Evolutionary conservation across 2,888 invertebrate genomes (phyloP).

Genomic region (Leptinotarsa haldemani): DNA sequence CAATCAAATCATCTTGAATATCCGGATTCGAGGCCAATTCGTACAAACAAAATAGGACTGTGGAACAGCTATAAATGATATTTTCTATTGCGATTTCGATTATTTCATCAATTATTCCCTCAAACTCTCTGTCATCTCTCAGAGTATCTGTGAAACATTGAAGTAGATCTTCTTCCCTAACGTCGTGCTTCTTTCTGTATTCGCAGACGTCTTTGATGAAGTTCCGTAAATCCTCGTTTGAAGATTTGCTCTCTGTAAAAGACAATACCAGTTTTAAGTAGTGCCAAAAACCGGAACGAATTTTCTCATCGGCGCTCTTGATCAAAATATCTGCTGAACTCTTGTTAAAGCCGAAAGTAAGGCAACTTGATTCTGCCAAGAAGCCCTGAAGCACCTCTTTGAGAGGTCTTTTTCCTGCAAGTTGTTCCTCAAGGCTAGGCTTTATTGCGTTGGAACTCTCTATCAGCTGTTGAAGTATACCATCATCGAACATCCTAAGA

Average conservation of each 20-base stretch:
- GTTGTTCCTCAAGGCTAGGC: conserved; percentile 24
- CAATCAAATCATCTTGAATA: conserved; percentile 50
- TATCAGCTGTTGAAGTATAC: conserved; percentile 31
- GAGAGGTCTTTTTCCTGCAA: conserved; percentile 23
- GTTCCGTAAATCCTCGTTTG: conserved; percentile 26
- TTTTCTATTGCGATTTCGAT: conserved; percentile 43
- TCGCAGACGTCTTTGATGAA: conserved; percentile 32
- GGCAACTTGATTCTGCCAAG: conserved; percentile 40
- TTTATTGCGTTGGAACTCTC: conserved; percentile 33
- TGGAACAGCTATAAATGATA: conserved; percentile 38
- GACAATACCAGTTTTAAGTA: conserved; percentile 41
- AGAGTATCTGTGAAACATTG: conserved; percentile 41
- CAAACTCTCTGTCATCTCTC: conserved; percentile 26
- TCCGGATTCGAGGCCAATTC: conserved; percentile 49
- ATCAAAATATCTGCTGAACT: conserved; percentile 9
- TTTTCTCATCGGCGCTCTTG: conserved; percentile 14
- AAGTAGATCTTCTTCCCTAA: conserved; percentile 43
- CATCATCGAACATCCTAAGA: conserved; percentile 26
- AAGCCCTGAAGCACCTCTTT: conserved; percentile 27
- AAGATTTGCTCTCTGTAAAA: conserved; percentile 20
- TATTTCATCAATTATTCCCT: conserved; percentile 29
- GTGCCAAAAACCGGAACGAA: conserved; percentile 32
- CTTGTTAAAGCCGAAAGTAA: conserved; percentile 43
- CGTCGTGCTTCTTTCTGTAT: conserved; percentile 48
- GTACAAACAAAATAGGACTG: conserved; percentile 45